phyloP scores from a whole-genome alignment of 2,113 vertebrate genomes.

The Eulacestoma nigropectus region DNA sequence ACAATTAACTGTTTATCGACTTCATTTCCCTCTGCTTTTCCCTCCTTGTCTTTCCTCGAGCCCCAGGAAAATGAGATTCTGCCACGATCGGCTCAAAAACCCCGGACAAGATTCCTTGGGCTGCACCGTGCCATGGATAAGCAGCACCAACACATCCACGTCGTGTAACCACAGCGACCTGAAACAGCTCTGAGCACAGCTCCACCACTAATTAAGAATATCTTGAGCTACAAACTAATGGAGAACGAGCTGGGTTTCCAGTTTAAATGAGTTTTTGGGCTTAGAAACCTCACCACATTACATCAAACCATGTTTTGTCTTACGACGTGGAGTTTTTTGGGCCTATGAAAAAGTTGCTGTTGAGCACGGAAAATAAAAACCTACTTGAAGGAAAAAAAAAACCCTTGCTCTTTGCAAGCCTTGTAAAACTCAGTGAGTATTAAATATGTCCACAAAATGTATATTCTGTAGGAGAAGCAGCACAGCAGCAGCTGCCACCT shows the following conservation, averaged over 20 bases:
- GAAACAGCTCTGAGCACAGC: neutral
- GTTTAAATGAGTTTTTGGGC: neutral
- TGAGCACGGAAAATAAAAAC: neutral
- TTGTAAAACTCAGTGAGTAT: neutral
- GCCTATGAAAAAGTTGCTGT: neutral
- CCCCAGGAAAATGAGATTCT: neutral
- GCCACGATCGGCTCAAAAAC: neutral
- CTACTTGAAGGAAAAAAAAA: neutral
- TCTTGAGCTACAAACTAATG: neutral
- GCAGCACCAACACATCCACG: neutral
- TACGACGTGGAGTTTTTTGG: neutral
- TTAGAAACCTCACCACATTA: neutral
- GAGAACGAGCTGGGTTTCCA: neutral
- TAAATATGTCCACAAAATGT: neutral
- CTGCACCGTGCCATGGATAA: neutral
- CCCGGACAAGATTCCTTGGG: neutral
- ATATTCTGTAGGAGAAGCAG: neutral
- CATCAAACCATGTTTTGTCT: neutral
- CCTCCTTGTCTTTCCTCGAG: neutral
- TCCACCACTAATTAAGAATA: neutral
- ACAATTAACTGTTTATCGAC: neutral
- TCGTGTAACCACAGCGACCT: neutral
- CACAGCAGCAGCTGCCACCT: conserved; percentile 4
- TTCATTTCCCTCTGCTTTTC: neutral
- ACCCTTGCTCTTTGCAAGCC: neutral